Evolutionary conservation across 2,888 invertebrate species (phyloP).

Genomic region (Sesia bembeciformis): DNA sequence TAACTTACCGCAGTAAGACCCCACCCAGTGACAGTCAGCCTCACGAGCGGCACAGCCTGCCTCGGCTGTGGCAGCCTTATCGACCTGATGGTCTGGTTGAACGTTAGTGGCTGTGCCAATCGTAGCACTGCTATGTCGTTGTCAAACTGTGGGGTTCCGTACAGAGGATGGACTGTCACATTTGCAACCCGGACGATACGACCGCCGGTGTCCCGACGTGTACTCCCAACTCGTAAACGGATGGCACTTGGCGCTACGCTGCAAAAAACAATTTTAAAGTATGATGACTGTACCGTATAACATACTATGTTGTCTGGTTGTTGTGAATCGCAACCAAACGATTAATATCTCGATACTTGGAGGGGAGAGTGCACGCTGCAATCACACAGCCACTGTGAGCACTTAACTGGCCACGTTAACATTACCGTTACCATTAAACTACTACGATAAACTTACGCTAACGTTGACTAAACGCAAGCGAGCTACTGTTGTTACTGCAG

Average conservation of each 20-base stretch:
- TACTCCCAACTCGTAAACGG: conserved; percentile 59
- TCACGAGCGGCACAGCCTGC: conserved; percentile 49
- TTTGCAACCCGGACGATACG: conserved; percentile 47
- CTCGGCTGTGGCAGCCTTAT: conserved; percentile 44
- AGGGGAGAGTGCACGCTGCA: too few species aligned
- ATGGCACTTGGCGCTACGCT: conserved; percentile 37
- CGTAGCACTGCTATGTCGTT: conserved; percentile 59
- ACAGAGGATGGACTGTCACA: conserved; percentile 50
- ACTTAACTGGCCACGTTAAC: too few species aligned
- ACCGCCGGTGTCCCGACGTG: conserved; percentile 60
- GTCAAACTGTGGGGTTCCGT: conserved; percentile 55
- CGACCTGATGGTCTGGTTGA: conserved; percentile 36
- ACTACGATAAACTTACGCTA: too few species aligned
- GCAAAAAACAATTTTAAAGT: conserved; percentile 5
- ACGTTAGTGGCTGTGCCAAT: conserved; percentile 41
- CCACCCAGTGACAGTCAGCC: conserved; percentile 65
- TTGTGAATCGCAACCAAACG: too few species aligned
- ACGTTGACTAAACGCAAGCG: too few species aligned
- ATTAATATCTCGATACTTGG: too few species aligned
- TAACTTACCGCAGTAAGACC: conserved; percentile 58
- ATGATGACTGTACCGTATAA: too few species aligned
- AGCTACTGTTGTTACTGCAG: too few species aligned
- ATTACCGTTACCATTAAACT: too few species aligned
- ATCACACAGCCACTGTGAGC: too few species aligned
- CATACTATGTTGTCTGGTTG: too few species aligned